Percentiles rank a stretch among this genome's conserved stretches.
Evolutionary conservation across 2,888 invertebrate genomes (phyloP).

Genomic region (Phengaris arion): DNA sequence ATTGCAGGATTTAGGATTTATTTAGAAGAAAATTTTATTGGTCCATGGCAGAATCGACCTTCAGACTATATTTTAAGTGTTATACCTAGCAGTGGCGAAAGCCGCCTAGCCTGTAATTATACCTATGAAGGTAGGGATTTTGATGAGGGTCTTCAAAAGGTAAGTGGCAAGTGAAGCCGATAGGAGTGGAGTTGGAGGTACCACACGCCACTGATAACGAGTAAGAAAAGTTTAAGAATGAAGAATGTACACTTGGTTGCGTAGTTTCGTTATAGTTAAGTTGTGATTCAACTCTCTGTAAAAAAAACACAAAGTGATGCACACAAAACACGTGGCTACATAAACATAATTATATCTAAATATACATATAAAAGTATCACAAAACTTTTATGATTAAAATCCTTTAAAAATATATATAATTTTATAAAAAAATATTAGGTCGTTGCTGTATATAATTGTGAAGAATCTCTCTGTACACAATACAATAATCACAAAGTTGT

Average conservation of each 20-base stretch:
- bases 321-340: slow-evolving; percentile 34
- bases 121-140: too few relatives aligned
- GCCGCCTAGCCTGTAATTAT: too few relatives aligned
- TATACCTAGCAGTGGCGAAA: too few relatives aligned
- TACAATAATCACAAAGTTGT: too few relatives aligned
- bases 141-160: too few relatives aligned
- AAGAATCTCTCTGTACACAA: not conserved
- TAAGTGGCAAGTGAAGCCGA: too few relatives aligned
- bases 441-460: not conserved
- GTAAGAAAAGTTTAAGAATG: not conserved
- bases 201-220: too few relatives aligned
- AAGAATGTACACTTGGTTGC: not conserved
- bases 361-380: slow-evolving; percentile 29
- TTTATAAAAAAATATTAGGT: not conserved
- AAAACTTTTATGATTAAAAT: not conserved
- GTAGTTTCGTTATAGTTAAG: not conserved
- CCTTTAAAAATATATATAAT: not conserved
- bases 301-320: slow-evolving; percentile 25
- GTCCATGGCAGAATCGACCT: too few relatives aligned
- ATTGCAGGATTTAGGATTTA: too few relatives aligned
- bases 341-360: slow-evolving; percentile 28
- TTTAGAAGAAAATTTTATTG: too few relatives aligned
- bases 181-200: too few relatives aligned
- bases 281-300: slow-evolving; percentile 18
- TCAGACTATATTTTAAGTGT: too few relatives aligned